phyloP scores from a whole-genome alignment of 2,797 vertebrate species.

The Chaetophractus vellerosus region DNA sequence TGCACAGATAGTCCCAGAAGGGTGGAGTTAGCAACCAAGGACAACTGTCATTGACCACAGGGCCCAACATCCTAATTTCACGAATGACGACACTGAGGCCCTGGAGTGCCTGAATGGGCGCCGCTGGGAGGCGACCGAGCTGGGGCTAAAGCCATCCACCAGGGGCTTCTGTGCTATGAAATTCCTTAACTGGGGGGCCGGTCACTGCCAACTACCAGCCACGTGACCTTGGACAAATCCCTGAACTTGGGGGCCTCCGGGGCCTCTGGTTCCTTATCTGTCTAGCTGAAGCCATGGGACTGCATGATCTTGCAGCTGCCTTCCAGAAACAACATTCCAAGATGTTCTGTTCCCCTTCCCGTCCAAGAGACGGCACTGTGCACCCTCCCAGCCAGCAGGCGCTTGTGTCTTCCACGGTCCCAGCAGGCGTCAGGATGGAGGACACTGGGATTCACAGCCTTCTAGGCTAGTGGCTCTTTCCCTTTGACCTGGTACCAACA shows the following conservation, averaged over 20 bases:
- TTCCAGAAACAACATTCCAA: slow-evolving; percentile 75
- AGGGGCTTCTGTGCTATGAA: neutral
- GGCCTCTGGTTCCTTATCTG: slow-evolving; percentile 63
- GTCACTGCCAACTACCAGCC: neutral
- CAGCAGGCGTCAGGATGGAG: neutral
- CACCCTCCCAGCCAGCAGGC: neutral
- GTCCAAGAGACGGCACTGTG: neutral
- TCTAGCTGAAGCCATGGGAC: slow-evolving; percentile 2
- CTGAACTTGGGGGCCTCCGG: neutral
- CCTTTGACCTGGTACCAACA: neutral
- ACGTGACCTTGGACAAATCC: neutral
- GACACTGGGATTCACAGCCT: neutral
- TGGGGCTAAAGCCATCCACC: neutral
- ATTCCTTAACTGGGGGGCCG: neutral
- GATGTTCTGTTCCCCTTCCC: slow-evolving; percentile 42
- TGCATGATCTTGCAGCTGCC: neutral
- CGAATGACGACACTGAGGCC: neutral
- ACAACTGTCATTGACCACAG: neutral
- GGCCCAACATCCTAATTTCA: neutral
- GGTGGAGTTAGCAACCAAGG: neutral
- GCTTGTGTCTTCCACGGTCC: neutral
- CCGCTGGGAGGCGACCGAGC: neutral
- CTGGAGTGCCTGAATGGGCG: neutral
- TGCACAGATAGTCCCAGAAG: neutral
- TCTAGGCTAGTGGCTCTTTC: neutral